A percentile compares a stretch with the other conserved stretches of the same genome.
phyloP scores from a whole-genome alignment of 2,888 invertebrate species.

The Melinaea menophilus region DNA sequence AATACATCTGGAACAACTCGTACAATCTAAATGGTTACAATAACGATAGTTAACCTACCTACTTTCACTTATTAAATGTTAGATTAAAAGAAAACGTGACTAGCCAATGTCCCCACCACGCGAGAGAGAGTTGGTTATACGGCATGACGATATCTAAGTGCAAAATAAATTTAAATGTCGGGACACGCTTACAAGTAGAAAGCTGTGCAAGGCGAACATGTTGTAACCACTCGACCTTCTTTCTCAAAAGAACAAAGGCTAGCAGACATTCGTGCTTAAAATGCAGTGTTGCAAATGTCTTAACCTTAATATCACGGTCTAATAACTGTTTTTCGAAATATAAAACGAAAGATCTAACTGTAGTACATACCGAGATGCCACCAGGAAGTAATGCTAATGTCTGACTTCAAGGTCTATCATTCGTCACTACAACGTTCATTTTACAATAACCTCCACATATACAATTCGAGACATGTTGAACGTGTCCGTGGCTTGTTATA shows the following conservation, averaged over 20 bases:
- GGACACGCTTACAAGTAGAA: slow-evolving; percentile 74
- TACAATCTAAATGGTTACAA: not conserved
- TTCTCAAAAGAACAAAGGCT: slow-evolving; percentile 69
- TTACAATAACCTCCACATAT: slow-evolving; percentile 60
- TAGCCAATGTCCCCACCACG: slow-evolving; percentile 64
- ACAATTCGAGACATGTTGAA: not conserved
- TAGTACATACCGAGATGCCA: slow-evolving; percentile 52
- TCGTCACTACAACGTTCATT: slow-evolving; percentile 64
- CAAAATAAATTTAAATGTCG: slow-evolving; percentile 75
- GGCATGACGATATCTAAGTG: slow-evolving; percentile 65
- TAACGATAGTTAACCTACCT: slow-evolving; percentile 37
- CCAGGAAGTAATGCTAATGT: slow-evolving; percentile 75
- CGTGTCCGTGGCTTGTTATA: not conserved
- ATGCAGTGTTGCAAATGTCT: slow-evolving; percentile 56
- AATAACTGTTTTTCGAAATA: slow-evolving; percentile 56
- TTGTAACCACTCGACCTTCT: slow-evolving; percentile 74
- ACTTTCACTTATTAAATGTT: slow-evolving; percentile 43
- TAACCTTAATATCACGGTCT: slow-evolving; percentile 70
- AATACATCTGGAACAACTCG: slow-evolving; percentile 3
- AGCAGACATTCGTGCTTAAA: slow-evolving; percentile 50
- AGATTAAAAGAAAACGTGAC: slow-evolving; percentile 68
- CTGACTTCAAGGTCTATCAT: slow-evolving; percentile 73
- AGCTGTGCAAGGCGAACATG: slow-evolving; percentile 74
- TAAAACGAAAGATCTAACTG: slow-evolving; percentile 39
- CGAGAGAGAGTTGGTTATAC: slow-evolving; percentile 59